phyloP scores from a whole-genome alignment of 2,888 invertebrate genomes.

The Lysandra bellargus region DNA sequence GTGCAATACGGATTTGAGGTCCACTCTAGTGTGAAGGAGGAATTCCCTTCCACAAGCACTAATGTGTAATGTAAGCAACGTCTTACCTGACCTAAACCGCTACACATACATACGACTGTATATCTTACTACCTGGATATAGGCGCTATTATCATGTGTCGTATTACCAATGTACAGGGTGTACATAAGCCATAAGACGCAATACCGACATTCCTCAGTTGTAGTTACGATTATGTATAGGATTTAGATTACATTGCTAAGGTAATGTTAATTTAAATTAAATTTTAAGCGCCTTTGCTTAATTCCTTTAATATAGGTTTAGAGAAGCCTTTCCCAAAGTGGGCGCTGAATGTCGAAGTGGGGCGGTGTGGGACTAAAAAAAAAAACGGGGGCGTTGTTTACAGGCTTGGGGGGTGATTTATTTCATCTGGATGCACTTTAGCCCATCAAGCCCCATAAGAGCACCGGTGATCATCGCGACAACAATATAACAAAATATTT shows the following conservation, averaged over 20 bases:
- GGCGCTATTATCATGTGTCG: no score
- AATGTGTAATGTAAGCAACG: constrained; percentile 21
- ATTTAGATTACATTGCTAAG: neutral
- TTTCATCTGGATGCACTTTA: no score
- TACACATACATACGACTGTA: neutral
- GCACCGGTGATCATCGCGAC: no score
- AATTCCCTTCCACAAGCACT: constrained; percentile 10
- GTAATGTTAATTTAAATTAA: neutral
- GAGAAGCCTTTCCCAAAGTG: no score
- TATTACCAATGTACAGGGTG: neutral
- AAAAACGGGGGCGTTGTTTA: no score
- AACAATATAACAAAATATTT: no score
- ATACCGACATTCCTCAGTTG: constrained; percentile 7
- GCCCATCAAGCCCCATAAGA: no score
- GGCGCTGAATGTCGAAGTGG: no score
- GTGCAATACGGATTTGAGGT: neutral
- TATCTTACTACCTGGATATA: neutral
- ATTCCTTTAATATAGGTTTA: no score
- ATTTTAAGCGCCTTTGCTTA: no score
- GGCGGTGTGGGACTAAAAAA: no score
- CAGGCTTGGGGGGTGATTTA: no score
- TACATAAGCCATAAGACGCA: constrained; percentile 7
- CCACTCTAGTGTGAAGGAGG: neutral
- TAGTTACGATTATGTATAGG: neutral
- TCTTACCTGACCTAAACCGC: neutral